A percentile compares a stretch with the other conserved stretches of the same genome.
phyloP scores from a whole-genome alignment of 1,140 invertebrate species.

The Pararge aegeria region DNA sequence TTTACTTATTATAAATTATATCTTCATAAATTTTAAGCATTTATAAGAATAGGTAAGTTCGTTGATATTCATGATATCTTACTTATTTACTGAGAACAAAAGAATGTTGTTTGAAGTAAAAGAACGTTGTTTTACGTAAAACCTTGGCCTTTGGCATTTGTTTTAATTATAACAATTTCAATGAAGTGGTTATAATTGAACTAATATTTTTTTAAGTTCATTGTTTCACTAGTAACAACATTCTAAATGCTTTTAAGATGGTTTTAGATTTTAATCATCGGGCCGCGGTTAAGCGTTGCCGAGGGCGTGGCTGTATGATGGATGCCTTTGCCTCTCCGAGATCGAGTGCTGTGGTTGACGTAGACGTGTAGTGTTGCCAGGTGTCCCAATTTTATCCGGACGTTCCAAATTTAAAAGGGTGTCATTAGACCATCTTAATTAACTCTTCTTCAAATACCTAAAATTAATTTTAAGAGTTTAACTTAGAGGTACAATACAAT shows the following conservation, averaged over 20 bases:
- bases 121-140: too few relatives aligned
- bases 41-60: too few relatives aligned
- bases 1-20: too few relatives aligned
- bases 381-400: slow-evolving; percentile 1
- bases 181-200: background rate
- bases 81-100: too few relatives aligned
- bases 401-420: slow-evolving; percentile 1
- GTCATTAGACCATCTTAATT: background rate
- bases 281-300: slow-evolving; percentile 38
- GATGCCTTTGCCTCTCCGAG: slow-evolving; percentile 53
- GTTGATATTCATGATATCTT: too few relatives aligned
- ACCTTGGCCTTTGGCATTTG: too few relatives aligned
- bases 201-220: background rate
- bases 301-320: slow-evolving; percentile 63
- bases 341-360: slow-evolving; percentile 50
- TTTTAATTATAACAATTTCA: background rate
- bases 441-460: too few relatives aligned
- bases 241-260: slow-evolving; percentile 34
- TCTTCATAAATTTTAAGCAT: too few relatives aligned
- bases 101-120: too few relatives aligned
- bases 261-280: slow-evolving; percentile 56
- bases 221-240: slow-evolving; percentile 6
- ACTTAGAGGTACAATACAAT: too few relatives aligned
- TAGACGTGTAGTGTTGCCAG: slow-evolving; percentile 20
- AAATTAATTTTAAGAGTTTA: too few relatives aligned